Conservation (phyloP, 2,113 vertebrate species). For the Dicaeum eximium region DNA sequence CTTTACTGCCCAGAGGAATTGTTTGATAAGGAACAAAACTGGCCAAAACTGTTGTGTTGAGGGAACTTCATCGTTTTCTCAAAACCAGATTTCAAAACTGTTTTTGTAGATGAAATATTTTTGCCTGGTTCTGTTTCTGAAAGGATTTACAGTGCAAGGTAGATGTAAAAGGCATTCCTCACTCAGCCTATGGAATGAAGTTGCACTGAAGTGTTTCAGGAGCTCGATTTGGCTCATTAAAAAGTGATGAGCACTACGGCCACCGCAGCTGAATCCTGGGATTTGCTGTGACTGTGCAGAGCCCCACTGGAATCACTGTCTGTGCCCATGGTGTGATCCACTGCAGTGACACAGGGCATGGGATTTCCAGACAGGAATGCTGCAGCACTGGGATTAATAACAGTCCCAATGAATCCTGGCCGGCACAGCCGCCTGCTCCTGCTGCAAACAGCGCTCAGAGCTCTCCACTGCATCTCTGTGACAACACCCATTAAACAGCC, state of each 20-base stretch:
- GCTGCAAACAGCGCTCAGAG: neutral
- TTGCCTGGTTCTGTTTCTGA: neutral
- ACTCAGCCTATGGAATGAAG: neutral
- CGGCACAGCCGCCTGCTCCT: neutral
- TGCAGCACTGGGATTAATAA: neutral
- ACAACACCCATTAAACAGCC: neutral
- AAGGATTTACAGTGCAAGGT: neutral
- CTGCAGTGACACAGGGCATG: neutral
- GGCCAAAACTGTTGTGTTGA: neutral
- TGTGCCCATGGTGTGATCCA: neutral
- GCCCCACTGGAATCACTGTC: neutral
- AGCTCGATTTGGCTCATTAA: neutral
- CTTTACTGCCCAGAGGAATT: neutral
- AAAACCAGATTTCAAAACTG: neutral
- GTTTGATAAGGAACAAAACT: neutral
- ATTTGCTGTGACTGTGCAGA: neutral
- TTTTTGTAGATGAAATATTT: neutral
- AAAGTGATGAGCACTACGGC: neutral
- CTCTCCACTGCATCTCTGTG: neutral
- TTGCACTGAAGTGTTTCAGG: neutral
- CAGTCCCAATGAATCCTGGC: neutral
- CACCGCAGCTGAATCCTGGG: neutral
- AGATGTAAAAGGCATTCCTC: neutral
- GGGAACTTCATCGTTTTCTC: neutral
- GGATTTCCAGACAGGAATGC: neutral